These are phyloP conservation scores for Eledona agricola DNA, from an alignment of 2,888 invertebrate species.

Conservation along the genomic window DNA sequence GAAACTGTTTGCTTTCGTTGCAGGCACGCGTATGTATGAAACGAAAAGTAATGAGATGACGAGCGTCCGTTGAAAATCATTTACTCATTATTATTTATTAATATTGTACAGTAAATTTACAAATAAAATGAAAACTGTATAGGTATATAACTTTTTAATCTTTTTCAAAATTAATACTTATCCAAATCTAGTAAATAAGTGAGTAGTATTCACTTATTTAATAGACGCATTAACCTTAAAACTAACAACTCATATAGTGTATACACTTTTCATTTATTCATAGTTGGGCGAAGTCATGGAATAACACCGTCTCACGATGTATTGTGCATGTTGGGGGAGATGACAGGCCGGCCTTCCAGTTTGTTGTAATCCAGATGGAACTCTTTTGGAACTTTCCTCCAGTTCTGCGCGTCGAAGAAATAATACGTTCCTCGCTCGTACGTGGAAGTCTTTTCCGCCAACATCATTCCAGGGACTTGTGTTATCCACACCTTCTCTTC, in stretches of 20 bases:
- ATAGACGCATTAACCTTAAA: constrained; percentile 48
- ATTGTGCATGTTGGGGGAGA: constrained; percentile 40
- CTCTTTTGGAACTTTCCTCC: constrained; percentile 99
- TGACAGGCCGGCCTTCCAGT: constrained; percentile 87
- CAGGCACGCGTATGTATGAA: neutral
- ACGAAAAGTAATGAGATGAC: constrained; percentile 14
- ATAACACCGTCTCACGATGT: constrained; percentile 48
- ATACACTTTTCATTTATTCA: constrained; percentile 63
- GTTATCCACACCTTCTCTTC: constrained; percentile 99
- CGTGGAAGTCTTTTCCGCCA: constrained; percentile 93
- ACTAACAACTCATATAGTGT: constrained; percentile 54
- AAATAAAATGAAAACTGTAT: constrained; percentile 64
- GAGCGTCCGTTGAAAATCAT: constrained; percentile 21
- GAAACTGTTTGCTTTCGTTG: too few species aligned
- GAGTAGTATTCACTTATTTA: constrained; percentile 43
- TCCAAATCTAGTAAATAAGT: constrained; percentile 53
- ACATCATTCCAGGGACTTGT: constrained; percentile 93
- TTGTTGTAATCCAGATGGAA: constrained; percentile 99
- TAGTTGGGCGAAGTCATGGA: constrained; percentile 53
- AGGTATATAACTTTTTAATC: constrained; percentile 58
- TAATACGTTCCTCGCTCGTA: constrained; percentile 99
- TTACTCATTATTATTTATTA: constrained; percentile 56
- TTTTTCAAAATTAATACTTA: constrained; percentile 59
- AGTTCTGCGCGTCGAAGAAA: constrained; percentile 98
- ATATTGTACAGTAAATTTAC: constrained; percentile 62